Conservation (phyloP, 2,113 vertebrate genomes). For the Sylvia atricapilla region DNA sequence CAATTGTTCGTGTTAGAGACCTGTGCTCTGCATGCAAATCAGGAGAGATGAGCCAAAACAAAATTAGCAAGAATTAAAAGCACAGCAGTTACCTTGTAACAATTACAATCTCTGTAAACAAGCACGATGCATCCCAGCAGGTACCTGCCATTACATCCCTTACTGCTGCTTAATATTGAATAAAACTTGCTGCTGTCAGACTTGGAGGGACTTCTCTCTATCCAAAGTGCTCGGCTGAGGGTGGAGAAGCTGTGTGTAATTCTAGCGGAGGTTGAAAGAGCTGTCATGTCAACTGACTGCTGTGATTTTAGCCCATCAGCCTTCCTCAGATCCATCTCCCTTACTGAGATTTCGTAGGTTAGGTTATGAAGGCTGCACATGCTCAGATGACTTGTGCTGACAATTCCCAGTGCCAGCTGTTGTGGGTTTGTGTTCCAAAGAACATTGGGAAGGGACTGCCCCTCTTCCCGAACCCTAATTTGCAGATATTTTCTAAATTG, state of each 20-base stretch:
- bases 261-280: not conserved
- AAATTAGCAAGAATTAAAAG: not conserved
- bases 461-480: not conserved
- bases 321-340: not conserved
- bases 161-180: not conserved
- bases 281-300: accelerated
- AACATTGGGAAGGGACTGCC: not conserved
- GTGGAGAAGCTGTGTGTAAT: not conserved
- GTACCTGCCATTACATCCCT: not conserved
- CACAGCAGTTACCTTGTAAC: not conserved
- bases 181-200: not conserved
- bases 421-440: not conserved
- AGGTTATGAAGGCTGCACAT: not conserved
- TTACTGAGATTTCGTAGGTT: not conserved
- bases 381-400: not conserved
- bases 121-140: not conserved
- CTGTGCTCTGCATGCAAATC: not conserved
- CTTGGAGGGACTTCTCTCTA: not conserved
- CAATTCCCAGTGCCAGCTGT: not conserved
- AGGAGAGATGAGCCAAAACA: not conserved
- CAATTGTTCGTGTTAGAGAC: not conserved
- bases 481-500: not conserved
- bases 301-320: not conserved
- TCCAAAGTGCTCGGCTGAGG: not conserved
- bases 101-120: not conserved